Conservation (phyloP, 1,140 invertebrate species). For the Subanguina moxae region DNA sequence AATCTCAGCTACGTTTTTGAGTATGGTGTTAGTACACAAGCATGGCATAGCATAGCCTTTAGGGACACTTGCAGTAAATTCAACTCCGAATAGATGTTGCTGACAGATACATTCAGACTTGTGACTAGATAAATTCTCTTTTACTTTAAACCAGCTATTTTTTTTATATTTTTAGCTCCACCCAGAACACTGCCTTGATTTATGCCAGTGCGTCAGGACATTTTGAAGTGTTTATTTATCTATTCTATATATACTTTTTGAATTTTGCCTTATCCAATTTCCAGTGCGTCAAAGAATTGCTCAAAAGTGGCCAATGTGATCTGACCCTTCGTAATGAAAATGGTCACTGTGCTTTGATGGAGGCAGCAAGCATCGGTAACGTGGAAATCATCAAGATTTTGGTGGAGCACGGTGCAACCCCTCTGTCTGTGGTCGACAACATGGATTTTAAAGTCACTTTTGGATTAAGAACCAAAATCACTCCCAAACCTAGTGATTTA, state of each 20-base stretch:
- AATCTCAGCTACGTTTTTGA: no score
- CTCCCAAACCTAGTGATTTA: conserved; percentile 33
- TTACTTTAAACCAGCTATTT: no score
- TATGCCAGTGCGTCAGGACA: conserved; percentile 94
- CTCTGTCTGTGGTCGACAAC: conserved; percentile 78
- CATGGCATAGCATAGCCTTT: no score
- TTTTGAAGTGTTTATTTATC: conserved; percentile 82
- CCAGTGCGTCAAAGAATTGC: conserved; percentile 43
- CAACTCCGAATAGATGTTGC: no score
- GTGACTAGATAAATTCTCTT: no score
- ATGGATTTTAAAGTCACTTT: conserved; percentile 60
- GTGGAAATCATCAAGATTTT: conserved; percentile 81
- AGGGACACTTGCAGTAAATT: no score
- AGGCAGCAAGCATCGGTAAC: conserved; percentile 83
- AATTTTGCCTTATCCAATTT: conserved; percentile 12
- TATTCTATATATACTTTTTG: conserved; percentile 52
- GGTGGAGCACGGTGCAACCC: conserved; percentile 83
- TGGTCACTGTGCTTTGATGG: conserved; percentile 97
- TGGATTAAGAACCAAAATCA: background rate
- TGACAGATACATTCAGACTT: no score
- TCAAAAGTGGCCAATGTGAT: conserved; percentile 28
- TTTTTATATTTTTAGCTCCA: conserved; percentile 80
- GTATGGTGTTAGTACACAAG: no score
- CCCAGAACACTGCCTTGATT: conserved; percentile 97
- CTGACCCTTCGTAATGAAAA: conserved; percentile 74